phyloP scores from a whole-genome alignment of 2,797 vertebrate species.

The Oryzias sinensis region DNA sequence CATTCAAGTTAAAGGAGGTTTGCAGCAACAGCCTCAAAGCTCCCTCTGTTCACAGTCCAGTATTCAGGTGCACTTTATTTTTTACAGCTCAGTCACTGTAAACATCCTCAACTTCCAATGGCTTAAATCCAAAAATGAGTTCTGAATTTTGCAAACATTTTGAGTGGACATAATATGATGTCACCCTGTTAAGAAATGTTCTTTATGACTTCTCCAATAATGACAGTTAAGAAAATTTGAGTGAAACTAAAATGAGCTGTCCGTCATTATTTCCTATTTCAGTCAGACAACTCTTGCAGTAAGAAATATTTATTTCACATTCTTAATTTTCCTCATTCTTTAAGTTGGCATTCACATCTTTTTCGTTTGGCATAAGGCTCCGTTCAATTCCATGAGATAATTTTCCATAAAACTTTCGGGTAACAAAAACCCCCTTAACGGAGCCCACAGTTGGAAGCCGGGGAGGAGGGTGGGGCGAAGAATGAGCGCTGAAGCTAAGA shows the following conservation, averaged over 20 bases:
- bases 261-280: background rate
- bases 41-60: background rate
- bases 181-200: background rate
- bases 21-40: background rate
- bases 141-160: background rate
- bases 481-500: too few relatives aligned
- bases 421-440: too few relatives aligned
- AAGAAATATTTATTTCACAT: too few relatives aligned
- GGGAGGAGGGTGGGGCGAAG: too few relatives aligned
- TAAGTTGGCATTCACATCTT: too few relatives aligned
- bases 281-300: background rate
- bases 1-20: background rate
- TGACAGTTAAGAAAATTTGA: background rate
- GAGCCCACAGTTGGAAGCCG: too few relatives aligned
- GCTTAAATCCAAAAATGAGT: too few relatives aligned
- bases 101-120: too few relatives aligned
- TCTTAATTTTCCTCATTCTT: too few relatives aligned
- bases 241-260: background rate
- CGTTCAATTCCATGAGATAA: too few relatives aligned
- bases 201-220: background rate
- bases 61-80: background rate
- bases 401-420: too few relatives aligned
- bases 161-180: background rate
- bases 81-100: background rate
- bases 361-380: too few relatives aligned